Percentiles rank a stretch among this genome's conserved stretches.
Evolutionary conservation across 1,140 invertebrate species (phyloP).

Genomic region (Cherax destructor): DNA sequence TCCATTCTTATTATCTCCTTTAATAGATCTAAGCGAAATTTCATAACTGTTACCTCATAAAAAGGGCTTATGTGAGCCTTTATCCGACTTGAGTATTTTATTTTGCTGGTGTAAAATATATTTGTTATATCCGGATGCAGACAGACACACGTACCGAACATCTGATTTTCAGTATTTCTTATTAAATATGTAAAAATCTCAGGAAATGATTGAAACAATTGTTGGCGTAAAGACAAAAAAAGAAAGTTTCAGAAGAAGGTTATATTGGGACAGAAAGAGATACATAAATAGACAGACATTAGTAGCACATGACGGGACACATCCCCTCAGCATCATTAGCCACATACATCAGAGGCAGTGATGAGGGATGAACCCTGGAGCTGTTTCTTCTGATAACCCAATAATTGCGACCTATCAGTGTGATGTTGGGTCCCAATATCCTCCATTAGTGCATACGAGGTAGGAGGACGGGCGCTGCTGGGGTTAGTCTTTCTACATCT

Average conservation of each 20-base stretch:
- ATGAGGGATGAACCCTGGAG: background rate
- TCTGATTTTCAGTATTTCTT: no score
- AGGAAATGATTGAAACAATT: no score
- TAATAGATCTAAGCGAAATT: no score
- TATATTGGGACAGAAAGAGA: background rate
- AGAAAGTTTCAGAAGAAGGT: background rate
- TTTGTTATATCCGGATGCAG: background rate
- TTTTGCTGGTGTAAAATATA: no score
- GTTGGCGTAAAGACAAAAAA: no score
- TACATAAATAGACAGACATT: background rate
- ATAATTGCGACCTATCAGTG: background rate
- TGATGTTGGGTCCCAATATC: background rate
- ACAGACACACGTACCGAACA: no score
- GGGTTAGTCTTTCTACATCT: no score
- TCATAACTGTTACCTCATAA: no score
- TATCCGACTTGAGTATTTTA: no score
- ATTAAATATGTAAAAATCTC: no score
- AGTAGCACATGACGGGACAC: background rate
- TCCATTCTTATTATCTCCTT: no score
- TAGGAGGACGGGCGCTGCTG: background rate
- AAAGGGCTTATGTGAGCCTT: no score
- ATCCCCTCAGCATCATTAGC: background rate
- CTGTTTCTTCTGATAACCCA: conserved; percentile 9
- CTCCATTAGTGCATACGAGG: background rate
- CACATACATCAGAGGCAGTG: background rate